These are phyloP conservation scores for Crypturellus tataupa DNA, from an alignment of 2,797 vertebrate species.

Conservation along the genomic window DNA sequence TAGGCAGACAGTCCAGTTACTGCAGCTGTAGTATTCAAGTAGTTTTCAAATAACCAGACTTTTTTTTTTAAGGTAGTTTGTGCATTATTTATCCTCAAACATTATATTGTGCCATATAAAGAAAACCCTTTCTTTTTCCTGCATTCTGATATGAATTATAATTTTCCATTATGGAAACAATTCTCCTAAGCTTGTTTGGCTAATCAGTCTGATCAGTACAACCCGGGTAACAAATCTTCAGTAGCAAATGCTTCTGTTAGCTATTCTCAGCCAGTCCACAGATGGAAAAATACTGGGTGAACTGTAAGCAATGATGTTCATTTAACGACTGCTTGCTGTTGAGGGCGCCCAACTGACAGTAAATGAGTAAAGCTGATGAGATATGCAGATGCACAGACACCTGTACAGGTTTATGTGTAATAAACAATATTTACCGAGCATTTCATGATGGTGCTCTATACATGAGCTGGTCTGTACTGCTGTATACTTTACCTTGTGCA, in stretches of 20 bases:
- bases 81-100: background rate
- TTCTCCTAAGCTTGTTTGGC: background rate
- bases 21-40: background rate
- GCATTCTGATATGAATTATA: background rate
- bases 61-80: background rate
- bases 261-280: background rate
- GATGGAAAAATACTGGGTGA: background rate
- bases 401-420: background rate
- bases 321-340: background rate
- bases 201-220: background rate
- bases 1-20: background rate
- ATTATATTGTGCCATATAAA: background rate
- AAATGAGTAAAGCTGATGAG: conserved; percentile 15
- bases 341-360: background rate
- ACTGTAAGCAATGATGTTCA: background rate
- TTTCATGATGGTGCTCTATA: background rate
- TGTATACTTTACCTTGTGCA: background rate
- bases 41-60: background rate
- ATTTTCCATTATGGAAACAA: background rate
- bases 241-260: background rate
- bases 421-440: background rate
- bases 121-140: background rate
- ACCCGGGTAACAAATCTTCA: background rate
- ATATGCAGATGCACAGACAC: background rate
- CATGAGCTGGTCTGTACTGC: background rate